Evolutionary conservation across 2,797 vertebrate genomes (phyloP), one percentile per base, ranked within the genome.

Genomic region (Alauda arvensis): DNA sequence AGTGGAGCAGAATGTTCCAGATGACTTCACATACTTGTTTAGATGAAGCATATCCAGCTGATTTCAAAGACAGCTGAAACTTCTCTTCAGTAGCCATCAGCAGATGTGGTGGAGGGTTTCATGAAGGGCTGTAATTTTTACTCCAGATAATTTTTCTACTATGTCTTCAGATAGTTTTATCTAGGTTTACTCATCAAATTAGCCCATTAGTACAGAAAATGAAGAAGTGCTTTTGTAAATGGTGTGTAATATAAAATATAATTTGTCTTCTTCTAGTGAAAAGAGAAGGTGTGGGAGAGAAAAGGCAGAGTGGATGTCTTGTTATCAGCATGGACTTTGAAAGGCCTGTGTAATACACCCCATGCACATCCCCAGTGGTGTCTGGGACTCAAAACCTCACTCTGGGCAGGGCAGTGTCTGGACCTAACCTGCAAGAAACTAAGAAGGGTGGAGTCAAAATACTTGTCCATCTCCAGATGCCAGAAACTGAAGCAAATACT

Each of bases 321-420:
- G 14, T 31, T 70, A 34, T 13, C 21, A 25, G 34, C 70, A 42
- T 17, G 12, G 53, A 82, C 49, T 11, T 18, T 24, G 10, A 81
- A 87, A 85, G 11, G 21, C 8, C 14, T 20, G 24, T 17, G 25
- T 43, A 69, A 46, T 31, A 33, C 9, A 48, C 4, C 4, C 18
- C 0, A 0, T 61, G 20, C 31, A 45, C 9, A 40, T 0, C 9
- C 8, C 4, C 7, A 31, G 0, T 39, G 6, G 12, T 46, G 24
- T 39, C n/a, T 63, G 31, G 6, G 13, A 69, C 24, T 60, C 26
- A 80, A 65, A 85, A 49, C 14, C 18, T 89, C 55, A 40, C 18
- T 39, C 21, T 65, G 40, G 48, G 8, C n/a, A 59, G 12, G 31
- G 28, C 18, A 39, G 11, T 46, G 15, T 31, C 19, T 75, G 28